Percentiles rank a stretch among this genome's conserved stretches.
phyloP scores from a whole-genome alignment of 1,140 invertebrate genomes.

The Nasonia giraulti region DNA sequence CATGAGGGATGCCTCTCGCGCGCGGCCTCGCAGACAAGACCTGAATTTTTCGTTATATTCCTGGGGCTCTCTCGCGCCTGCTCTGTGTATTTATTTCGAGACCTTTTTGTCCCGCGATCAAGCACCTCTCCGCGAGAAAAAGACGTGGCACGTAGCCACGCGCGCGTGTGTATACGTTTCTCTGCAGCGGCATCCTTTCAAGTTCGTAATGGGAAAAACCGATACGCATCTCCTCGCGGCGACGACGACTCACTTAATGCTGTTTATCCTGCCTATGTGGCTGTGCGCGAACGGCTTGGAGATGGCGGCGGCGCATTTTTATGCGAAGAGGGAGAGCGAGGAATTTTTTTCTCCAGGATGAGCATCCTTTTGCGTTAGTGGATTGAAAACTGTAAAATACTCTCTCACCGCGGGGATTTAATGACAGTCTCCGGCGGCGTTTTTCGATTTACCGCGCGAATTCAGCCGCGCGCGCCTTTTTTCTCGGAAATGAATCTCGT shows the following conservation, averaged over 20 bases:
- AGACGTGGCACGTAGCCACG: conserved; percentile 66
- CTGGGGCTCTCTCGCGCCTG: conserved; percentile 1
- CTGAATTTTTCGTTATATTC: conserved; percentile 41
- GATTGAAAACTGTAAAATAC: neutral
- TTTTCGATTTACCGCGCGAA: neutral
- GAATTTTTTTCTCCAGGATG: neutral
- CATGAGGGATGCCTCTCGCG: conserved; percentile 22
- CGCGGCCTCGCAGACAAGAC: neutral
- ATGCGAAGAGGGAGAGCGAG: neutral
- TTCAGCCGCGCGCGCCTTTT: neutral
- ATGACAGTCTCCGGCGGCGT: neutral
- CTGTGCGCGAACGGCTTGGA: conserved; percentile 8
- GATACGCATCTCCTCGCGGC: conserved; percentile 66
- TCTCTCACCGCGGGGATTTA: neutral
- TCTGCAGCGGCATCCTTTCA: conserved; percentile 63
- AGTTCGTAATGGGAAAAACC: conserved; percentile 70
- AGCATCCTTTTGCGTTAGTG: neutral
- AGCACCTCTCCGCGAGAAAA: conserved; percentile 4
- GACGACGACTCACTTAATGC: conserved; percentile 66
- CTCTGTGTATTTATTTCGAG: neutral
- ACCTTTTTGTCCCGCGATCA: conserved; percentile 3
- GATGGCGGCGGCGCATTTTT: neutral
- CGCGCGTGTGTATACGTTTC: neutral
- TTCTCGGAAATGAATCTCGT: neutral
- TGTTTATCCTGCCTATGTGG: conserved; percentile 63